Conservation (phyloP, 2,888 invertebrate species). For the Nephrotoma guestfalica region DNA sequence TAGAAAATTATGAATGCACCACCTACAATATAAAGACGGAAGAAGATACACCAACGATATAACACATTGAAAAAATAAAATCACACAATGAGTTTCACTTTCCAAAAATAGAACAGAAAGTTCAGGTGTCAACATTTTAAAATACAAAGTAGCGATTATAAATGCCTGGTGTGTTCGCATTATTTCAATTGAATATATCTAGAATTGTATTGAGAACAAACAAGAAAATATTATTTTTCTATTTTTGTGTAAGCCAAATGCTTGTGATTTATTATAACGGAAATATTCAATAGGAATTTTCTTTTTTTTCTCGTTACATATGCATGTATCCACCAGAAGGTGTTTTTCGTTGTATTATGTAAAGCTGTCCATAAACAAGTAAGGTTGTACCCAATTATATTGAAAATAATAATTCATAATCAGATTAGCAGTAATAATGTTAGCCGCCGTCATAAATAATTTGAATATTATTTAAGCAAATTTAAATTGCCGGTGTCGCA, state of each 20-base stretch:
- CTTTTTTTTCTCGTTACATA: too few species aligned
- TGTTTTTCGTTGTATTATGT: too few species aligned
- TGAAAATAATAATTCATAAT: not conserved
- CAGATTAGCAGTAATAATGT: not conserved
- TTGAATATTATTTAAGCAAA: not conserved
- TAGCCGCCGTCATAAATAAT: not conserved
- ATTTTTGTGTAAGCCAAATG: too few species aligned
- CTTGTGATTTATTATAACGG: too few species aligned
- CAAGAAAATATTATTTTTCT: too few species aligned
- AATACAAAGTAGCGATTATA: not conserved
- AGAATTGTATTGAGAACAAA: too few species aligned
- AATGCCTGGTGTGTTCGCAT: not conserved
- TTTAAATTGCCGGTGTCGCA: not conserved
- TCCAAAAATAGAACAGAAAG: not conserved
- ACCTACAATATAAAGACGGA: not conserved
- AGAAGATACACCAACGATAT: not conserved
- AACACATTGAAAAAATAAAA: not conserved
- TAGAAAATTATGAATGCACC: not conserved
- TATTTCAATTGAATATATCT: not conserved
- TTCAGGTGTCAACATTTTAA: not conserved
- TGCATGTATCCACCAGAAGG: too few species aligned
- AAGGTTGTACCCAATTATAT: too few species aligned
- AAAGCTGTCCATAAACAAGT: too few species aligned
- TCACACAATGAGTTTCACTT: not conserved
- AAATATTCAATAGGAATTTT: too few species aligned